A percentile compares a stretch with the other conserved stretches of the same genome.
Evolutionary conservation across 2,888 invertebrate species (phyloP).

Genomic region (Spicauda simplicius): DNA sequence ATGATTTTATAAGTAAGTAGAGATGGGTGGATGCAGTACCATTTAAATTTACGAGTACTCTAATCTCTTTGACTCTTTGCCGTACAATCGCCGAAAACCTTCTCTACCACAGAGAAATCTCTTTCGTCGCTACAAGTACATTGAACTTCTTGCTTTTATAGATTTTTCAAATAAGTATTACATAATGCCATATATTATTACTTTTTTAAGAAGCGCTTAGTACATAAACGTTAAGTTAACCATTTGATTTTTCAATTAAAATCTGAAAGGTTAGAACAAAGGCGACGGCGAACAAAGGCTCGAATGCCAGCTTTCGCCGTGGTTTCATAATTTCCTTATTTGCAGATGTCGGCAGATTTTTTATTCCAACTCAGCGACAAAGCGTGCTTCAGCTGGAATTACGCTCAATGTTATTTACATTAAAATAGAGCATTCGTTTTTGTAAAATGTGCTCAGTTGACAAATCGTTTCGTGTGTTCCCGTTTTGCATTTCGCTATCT

Average conservation of each 20-base stretch:
- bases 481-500: slow-evolving; percentile 23
- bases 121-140: too few relatives aligned
- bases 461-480: slow-evolving; percentile 21
- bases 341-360: slow-evolving; percentile 67
- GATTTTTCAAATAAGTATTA: too few relatives aligned
- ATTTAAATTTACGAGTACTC: too few relatives aligned
- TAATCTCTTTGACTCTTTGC: too few relatives aligned
- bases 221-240: slow-evolving; percentile 38
- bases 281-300: slow-evolving; percentile 68
- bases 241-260: slow-evolving; percentile 71
- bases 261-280: slow-evolving; percentile 68
- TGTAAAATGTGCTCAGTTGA: slow-evolving; percentile 14
- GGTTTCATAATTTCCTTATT: slow-evolving; percentile 78
- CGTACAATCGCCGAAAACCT: too few relatives aligned
- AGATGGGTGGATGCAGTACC: too few relatives aligned
- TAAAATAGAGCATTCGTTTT: slow-evolving; percentile 51
- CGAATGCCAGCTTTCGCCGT: slow-evolving; percentile 64
- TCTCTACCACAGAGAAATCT: too few relatives aligned
- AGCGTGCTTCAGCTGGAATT: slow-evolving; percentile 50
- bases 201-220: too few relatives aligned
- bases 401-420: slow-evolving; percentile 59
- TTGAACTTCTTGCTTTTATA: too few relatives aligned
- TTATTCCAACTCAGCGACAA: slow-evolving; percentile 57
- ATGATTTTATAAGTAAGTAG: too few relatives aligned
- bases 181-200: too few relatives aligned